Base-by-base conservation (phyloP, 2,888 invertebrate genomes). In the Noctua comes region DNA sequence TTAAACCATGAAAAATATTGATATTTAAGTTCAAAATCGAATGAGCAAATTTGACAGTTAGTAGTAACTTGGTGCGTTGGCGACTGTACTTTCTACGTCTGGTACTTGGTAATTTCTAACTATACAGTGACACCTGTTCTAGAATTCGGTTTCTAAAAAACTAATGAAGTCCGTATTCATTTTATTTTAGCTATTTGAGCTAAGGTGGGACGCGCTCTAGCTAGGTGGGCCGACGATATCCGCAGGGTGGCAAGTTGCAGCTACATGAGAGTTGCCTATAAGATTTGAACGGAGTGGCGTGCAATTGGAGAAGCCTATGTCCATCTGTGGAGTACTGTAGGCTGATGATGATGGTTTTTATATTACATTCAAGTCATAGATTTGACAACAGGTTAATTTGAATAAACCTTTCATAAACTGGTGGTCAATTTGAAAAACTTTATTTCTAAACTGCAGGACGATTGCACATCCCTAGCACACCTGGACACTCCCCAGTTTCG, bases 401-500 rank as follows among this genome's bases (percentile, higher is more conserved):
- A 31, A 62, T 18, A 62, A 54, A 11, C 3, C 31, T 31, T 62
- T 31, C 31, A 62, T n/a, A n/a, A 57, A 11, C 11, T n/a, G n/a
- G 11, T 4, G n/a, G 21, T 54, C 3, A n/a, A 57, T 57, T 57
- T 24, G 0, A 13, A 57, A 21, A 27, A 16, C 27, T 27, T 62
- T 3, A 62, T 31, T 62, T 31, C 27, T 31, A 62, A 62, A 64
- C 4, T 31, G 10, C 31, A 64, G 21, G 64, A 18, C n/a, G 7
- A 59, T 27, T 16, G 3, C 31, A 10, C 65, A 48, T 68, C 48
- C 71, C 73, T 57, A 57, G 6, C 7, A 51, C n/a, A 51, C 70
- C 73, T 86, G 82, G 88, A 74, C 76, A 78, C 82, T 69, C 80
- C 83, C 74, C 24, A 86, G 84, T 83, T 88, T 86, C 86, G 86